These are phyloP conservation scores for Capreolus pygargus DNA, from an alignment of 2,113 vertebrate genomes.

Conservation along the genomic window DNA sequence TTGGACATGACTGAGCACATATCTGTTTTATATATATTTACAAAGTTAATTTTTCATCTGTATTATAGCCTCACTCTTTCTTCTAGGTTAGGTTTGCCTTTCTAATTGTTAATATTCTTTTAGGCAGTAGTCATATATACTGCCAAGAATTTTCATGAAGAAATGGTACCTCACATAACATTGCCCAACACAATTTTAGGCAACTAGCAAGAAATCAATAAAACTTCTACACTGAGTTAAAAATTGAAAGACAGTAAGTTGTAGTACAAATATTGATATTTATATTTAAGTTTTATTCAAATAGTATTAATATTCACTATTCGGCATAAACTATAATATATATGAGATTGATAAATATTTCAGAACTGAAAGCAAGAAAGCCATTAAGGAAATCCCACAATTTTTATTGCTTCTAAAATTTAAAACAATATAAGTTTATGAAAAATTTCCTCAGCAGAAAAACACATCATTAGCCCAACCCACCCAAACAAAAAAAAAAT, in stretches of 20 bases:
- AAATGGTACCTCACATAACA: neutral
- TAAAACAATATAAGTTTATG: constrained; percentile 6
- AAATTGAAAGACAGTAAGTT: neutral
- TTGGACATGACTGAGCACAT: neutral
- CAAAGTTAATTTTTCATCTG: neutral
- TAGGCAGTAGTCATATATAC: neutral
- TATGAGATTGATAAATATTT: constrained; percentile 60
- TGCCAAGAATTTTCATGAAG: neutral
- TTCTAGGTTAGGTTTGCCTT: neutral
- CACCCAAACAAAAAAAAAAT: neutral
- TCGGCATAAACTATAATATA: constrained; percentile 4
- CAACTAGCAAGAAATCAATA: neutral
- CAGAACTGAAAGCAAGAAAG: neutral
- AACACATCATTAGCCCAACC: neutral
- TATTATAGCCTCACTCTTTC: neutral
- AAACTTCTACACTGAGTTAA: constrained; percentile 21
- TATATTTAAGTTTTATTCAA: neutral
- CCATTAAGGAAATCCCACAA: constrained; percentile 43
- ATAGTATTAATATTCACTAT: constrained; percentile 39
- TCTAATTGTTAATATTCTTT: neutral
- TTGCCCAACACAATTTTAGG: neutral
- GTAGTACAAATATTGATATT: neutral
- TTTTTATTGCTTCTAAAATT: constrained; percentile 33
- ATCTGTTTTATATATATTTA: neutral
- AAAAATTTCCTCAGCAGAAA: constrained; percentile 25